Evolutionary conservation across 2,797 vertebrate genomes (phyloP), one percentile per base, ranked within the genome.

Genomic region (Vireo griseus): DNA sequence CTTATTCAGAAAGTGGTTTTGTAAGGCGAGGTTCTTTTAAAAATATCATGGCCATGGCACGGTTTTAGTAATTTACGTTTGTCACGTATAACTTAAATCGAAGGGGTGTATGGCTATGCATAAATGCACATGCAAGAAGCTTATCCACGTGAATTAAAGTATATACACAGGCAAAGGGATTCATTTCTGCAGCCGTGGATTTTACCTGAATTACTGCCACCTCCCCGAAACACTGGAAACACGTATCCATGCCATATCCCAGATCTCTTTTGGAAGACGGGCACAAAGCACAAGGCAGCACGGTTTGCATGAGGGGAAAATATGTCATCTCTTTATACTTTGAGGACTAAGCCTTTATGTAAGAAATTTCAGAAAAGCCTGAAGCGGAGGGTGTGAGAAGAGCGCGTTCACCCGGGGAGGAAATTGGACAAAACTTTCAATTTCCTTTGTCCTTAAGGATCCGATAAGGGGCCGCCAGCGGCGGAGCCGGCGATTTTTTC

Each of bases 211-310:
- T 40, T 47, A 13, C 26, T 9, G 31, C 33, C 59, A 10, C 14
- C 37, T 26, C 73, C 39, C 55, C 1, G 5, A 9, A 45, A 29
- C 39, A 10, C 44, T 2, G n/a, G 18, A 3, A n/a, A 28, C 42
- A 17, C 0, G 3, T 1, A 10, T 0, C 11, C 6, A 0, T 0
- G 24, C 8, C 44, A 1, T 1, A 18, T 0, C 14, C 47, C 6
- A 3, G 2, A 17, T 2, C 58, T 4, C 44, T 16, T 40, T 1
- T 0, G 25, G 20, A 13, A 20, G 21, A 13, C 10, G 6, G 54
- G 40, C 57, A 29, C 40, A 4, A 17, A 7, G 35, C 5, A 15
- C 55, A 9, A 9, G 22, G 4, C 35, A 15, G 48, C 1, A 15
- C 2, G 52, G 6, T 7, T 40, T 2, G n/a, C n/a, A 4, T 0